A percentile compares a stretch with the other conserved stretches of the same genome.
Evolutionary conservation across 64 coral and sea anemone species (phyloP).

Genomic region (Platygyra sinensis): DNA sequence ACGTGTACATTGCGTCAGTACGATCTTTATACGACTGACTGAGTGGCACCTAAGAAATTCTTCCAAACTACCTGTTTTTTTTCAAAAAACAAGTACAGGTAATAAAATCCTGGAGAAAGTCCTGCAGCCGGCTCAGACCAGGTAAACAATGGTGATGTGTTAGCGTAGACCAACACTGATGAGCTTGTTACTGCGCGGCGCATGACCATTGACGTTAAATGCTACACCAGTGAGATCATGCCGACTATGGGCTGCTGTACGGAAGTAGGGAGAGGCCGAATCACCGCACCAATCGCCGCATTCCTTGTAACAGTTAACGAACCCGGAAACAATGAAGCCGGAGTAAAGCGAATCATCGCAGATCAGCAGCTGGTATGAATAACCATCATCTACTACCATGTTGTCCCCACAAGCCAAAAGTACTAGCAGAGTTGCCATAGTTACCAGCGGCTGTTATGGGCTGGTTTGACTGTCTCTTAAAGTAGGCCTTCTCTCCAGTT

Average conservation of each 20-base stretch:
- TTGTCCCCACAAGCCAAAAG: conserved; percentile 17
- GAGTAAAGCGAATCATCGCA: neutral
- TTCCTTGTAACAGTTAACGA: neutral
- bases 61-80: too few relatives aligned
- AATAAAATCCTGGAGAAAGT: too few relatives aligned
- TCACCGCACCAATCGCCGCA: conserved; percentile 27
- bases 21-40: too few relatives aligned
- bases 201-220: conserved; percentile 47
- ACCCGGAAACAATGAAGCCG: conserved; percentile 17
- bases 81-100: too few relatives aligned
- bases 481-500: neutral
- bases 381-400: neutral
- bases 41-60: too few relatives aligned
- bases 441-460: neutral
- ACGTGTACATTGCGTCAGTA: too few relatives aligned
- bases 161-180: conserved; percentile 45
- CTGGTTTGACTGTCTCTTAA: neutral
- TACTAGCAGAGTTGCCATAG: neutral
- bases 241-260: neutral
- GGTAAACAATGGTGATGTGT: too few relatives aligned
- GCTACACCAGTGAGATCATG: neutral
- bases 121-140: too few relatives aligned
- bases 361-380: conserved; percentile 29
- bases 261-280: neutral
- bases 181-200: neutral